phyloP scores from a whole-genome alignment of 2,113 vertebrate species.

The Dermatemys mawii region DNA sequence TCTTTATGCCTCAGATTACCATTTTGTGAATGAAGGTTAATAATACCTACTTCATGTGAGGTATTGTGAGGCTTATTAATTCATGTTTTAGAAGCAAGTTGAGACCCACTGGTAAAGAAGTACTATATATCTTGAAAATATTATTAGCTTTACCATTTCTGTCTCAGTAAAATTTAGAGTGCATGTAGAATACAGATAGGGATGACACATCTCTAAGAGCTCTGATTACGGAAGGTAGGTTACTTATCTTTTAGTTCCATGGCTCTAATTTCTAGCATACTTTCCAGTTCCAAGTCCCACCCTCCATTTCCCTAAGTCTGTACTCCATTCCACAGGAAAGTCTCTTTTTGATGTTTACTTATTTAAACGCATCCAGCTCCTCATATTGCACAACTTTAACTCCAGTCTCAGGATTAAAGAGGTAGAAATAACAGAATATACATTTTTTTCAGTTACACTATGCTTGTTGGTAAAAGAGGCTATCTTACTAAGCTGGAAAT shows the following conservation, averaged over 20 bases:
- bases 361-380: neutral
- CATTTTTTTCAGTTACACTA: neutral
- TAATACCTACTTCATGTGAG: no score
- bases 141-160: no score
- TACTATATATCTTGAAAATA: no score
- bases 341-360: neutral
- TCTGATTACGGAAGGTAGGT: neutral
- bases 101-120: no score
- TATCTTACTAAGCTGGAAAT: neutral
- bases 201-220: no score
- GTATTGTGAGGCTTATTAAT: no score
- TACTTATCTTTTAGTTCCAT: neutral
- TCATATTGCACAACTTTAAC: neutral
- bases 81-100: no score
- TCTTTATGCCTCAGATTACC: no score
- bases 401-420: rapidly evolving
- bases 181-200: no score
- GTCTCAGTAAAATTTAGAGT: no score
- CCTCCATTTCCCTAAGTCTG: neutral
- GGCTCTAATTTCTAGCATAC: neutral
- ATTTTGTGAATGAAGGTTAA: no score
- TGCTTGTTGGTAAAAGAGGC: neutral
- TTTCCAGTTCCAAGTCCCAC: neutral
- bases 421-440: rapidly evolving
- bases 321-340: neutral